phyloP scores from a whole-genome alignment of 2,797 vertebrate genomes.

The Acanthurus leucopareius region DNA sequence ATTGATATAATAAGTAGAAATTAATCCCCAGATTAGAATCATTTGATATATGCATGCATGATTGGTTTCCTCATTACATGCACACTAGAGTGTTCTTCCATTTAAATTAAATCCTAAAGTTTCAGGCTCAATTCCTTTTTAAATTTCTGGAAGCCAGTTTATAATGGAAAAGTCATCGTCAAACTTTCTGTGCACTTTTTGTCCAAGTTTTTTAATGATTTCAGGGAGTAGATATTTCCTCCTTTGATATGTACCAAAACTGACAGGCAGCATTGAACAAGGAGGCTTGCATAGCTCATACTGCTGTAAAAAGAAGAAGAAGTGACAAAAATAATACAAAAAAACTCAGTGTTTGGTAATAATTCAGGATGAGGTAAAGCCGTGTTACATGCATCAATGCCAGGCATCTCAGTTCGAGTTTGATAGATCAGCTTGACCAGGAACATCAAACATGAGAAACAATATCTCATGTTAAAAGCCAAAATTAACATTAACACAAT shows the following conservation, averaged over 20 bases:
- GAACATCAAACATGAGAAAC: slow-evolving; percentile 27
- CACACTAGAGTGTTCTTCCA: slow-evolving; percentile 29
- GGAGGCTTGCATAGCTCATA: slow-evolving; percentile 13
- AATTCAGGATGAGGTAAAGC: slow-evolving; percentile 1
- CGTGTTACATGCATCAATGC: slow-evolving; percentile 13
- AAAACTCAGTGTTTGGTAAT: neutral
- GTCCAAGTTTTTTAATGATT: neutral
- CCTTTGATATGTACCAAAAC: slow-evolving; percentile 27
- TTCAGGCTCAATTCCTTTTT: slow-evolving; percentile 16
- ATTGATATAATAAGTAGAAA: neutral
- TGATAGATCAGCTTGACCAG: slow-evolving; percentile 31
- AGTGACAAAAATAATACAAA: slow-evolving; percentile 13
- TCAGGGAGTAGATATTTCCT: slow-evolving; percentile 7
- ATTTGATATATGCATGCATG: slow-evolving; percentile 13
- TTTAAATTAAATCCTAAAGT: slow-evolving; percentile 35
- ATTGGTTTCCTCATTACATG: slow-evolving; percentile 41
- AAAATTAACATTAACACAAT: neutral
- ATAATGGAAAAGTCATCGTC: slow-evolving; percentile 2
- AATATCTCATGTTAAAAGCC: slow-evolving; percentile 10
- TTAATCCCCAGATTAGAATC: slow-evolving; percentile 1
- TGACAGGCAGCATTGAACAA: slow-evolving; percentile 19
- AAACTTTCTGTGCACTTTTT: neutral
- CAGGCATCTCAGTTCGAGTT: slow-evolving; percentile 19
- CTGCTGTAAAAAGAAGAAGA: neutral
- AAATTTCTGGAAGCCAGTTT: slow-evolving; percentile 8